Evolutionary conservation across 92 coral and sea anemone species (phyloP), one percentile per base, ranked within the genome.

Genomic region (Palythoa grandis): DNA sequence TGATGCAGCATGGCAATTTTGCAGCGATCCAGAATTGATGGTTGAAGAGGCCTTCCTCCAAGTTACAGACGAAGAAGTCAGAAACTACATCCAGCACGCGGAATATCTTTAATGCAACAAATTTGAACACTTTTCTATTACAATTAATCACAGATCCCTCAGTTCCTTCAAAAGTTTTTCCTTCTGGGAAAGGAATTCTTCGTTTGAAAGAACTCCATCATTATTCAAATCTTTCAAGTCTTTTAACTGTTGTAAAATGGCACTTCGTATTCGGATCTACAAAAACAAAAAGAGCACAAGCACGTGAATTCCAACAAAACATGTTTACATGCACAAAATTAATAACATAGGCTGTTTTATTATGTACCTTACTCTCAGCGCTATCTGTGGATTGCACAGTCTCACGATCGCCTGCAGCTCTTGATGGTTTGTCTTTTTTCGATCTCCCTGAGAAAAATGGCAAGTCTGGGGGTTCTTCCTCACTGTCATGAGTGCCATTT

Each of bases 41-140:
- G 84, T 85, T 24, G 37, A 48, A 5, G 71, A 85, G 23, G 76
- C 88, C 11, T 85, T 85, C 63, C 83, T 85, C 7, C 88, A 85
- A 56, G 47, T 85, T 23, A 74, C 70, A n/a, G 69, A 65, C 65
- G 16, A 19, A 7, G 87, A 83, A 38, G n/a, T n/a, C n/a, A n/a
- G n/a, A n/a, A n/a, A n/a, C n/a, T n/a, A n/a, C n/a, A n/a, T n/a
- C n/a, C n/a, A n/a, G n/a, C n/a, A n/a, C n/a, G n/a, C n/a, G n/a
- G n/a, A n/a, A n/a, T n/a, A n/a, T n/a, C n/a, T n/a, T n/a, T n/a
- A n/a, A n/a, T n/a, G n/a, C n/a, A n/a, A n/a, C n/a, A n/a, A n/a
- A n/a, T n/a, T n/a, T n/a, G n/a, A n/a, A n/a, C n/a, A n/a, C n/a
- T n/a, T n/a, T n/a, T n/a, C n/a, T n/a, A n/a, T n/a, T n/a, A n/a